Evolutionary conservation across 2,797 vertebrate genomes (phyloP).

Genomic region (Pelobates cultripes): DNA sequence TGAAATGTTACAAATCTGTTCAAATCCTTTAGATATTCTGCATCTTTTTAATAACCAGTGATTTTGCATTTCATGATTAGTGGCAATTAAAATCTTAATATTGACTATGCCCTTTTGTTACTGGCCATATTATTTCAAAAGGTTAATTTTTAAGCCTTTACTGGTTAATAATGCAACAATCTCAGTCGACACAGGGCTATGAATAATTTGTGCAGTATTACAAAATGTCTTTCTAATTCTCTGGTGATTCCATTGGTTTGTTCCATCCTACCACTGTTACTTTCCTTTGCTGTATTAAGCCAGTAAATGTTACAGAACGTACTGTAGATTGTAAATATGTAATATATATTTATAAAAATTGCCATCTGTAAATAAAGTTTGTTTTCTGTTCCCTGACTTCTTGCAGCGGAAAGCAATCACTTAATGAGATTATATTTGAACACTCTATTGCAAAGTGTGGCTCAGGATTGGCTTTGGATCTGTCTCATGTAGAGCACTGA

Average conservation of each 20-base stretch:
- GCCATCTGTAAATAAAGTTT: slow-evolving; percentile 70
- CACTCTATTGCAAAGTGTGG: neutral
- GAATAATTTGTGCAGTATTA: neutral
- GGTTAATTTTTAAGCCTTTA: neutral
- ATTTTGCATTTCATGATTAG: no score
- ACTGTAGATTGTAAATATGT: slow-evolving; percentile 73
- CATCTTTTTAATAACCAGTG: no score
- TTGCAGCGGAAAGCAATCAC: neutral
- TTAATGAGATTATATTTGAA: slow-evolving; percentile 30
- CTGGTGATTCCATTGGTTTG: slow-evolving; percentile 4
- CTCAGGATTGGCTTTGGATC: neutral
- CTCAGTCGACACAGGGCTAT: neutral
- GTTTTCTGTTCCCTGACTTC: slow-evolving; percentile 58
- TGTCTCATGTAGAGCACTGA: slow-evolving; percentile 34
- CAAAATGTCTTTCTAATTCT: neutral
- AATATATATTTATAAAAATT: slow-evolving; percentile 74
- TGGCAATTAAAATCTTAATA: neutral
- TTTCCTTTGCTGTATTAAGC: neutral
- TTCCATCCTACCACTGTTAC: neutral
- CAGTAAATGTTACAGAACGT: slow-evolving; percentile 58
- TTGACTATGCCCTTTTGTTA: neutral
- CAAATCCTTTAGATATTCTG: no score
- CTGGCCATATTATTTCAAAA: neutral
- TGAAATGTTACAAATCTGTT: no score
- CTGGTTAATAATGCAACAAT: neutral